Base-by-base conservation (phyloP, 2,797 vertebrate genomes). In the Cyclura pinguis region DNA sequence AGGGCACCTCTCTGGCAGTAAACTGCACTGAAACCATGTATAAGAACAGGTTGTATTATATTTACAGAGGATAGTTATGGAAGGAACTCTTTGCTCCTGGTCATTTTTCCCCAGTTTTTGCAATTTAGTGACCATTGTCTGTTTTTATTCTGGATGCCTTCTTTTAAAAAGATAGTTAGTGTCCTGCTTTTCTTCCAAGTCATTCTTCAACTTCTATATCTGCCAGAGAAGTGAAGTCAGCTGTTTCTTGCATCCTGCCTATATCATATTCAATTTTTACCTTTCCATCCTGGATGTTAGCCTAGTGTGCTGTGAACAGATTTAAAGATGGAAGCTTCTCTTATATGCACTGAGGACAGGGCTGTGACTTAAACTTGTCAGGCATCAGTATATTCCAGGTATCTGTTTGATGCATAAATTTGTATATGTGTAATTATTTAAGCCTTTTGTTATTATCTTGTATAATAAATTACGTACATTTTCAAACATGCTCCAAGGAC, bases 81-180 rank as follows among this genome's bases (percentile, higher is more conserved):
- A 20, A 74, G 69, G 38, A 27, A 22, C 32, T 35, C 72, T n/a
- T 35, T n/a, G 72, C 52, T 81, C 50, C 80, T 55, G 13, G n/a
- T 35, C 6, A n/a, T 55, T 74, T 35, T 62, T 57, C 8, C 22
- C 6, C 62, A 74, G 73, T 20, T 0, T 90, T 89, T 20, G 3
- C 84, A 0, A 0, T 88, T 80, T 88, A 0, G 8, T 86, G 85
- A 55, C 38, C 2, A 87, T 0, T 20, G 0, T 74, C 88, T 0
- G 12, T 91, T 10, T 77, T 80, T 67, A 57, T 52, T 84, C 14
- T 14, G 50, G 72, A 73, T 93, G 20, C 84, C 87, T 12, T 9
- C 10, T 77, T 3, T 89, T 81, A 50, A 83, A 81, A 2, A 24
- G 55, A 57, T 4, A 35, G 0, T 57, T 62, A 87, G 12, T 0